A percentile compares a stretch with the other conserved stretches of the same genome.
phyloP scores from a whole-genome alignment of 2,113 vertebrate species.

The Sinocyclocheilus rhinocerous region DNA sequence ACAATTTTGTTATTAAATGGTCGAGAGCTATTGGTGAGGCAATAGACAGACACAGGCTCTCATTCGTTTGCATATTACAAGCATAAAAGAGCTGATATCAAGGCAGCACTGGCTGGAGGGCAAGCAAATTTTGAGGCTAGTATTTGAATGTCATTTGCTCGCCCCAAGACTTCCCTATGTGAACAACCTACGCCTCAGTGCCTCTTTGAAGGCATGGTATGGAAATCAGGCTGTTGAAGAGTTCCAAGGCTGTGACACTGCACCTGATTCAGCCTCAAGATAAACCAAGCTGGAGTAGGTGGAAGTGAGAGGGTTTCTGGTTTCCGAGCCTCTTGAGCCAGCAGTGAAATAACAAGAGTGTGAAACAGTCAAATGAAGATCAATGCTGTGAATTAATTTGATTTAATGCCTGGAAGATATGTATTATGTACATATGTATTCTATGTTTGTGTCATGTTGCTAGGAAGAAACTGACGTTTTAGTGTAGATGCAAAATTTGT shows the following conservation, averaged over 20 bases:
- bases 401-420: not conserved
- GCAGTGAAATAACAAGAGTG: not conserved
- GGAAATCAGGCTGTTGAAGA: slow-evolving; percentile 69
- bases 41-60: slow-evolving; percentile 32
- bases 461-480: not conserved
- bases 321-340: not conserved
- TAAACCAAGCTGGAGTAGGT: slow-evolving; percentile 10
- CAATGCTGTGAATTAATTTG: not conserved
- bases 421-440: too few species aligned
- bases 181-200: slow-evolving; percentile 68
- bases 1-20: slow-evolving; percentile 11
- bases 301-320: not conserved
- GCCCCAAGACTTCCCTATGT: slow-evolving; percentile 78
- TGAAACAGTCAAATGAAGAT: not conserved
- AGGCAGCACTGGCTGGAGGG: slow-evolving; percentile 63
- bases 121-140: slow-evolving; percentile 77
- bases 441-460: not conserved
- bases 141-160: slow-evolving; percentile 83
- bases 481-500: not conserved
- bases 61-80: slow-evolving; percentile 75
- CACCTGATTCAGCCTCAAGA: slow-evolving; percentile 15
- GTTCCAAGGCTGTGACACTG: not conserved
- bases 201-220: slow-evolving; percentile 74
- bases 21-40: slow-evolving; percentile 2
- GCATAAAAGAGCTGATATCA: slow-evolving; percentile 78